Evolutionary conservation across 2,113 vertebrate genomes (phyloP).

Genomic region (Sebastes schlegelii): DNA sequence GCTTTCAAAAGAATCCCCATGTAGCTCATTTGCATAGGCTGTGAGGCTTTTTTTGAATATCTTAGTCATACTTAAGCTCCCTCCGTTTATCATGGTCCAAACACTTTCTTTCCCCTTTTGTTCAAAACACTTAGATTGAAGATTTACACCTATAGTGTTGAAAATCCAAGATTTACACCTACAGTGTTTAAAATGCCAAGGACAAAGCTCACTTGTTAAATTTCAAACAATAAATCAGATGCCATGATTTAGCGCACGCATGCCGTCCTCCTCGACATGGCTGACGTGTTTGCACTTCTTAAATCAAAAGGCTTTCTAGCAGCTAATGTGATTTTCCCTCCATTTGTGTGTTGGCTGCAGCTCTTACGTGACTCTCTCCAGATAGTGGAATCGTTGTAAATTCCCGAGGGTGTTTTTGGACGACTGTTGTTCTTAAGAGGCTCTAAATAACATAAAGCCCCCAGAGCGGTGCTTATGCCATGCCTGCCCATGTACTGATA

Average conservation of each 20-base stretch:
- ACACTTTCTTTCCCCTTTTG: conserved; percentile 60
- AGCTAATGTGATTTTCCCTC: conserved; percentile 73
- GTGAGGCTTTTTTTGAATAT: conserved; percentile 66
- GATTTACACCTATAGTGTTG: conserved; percentile 64
- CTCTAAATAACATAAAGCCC: conserved; percentile 62
- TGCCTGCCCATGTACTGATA: conserved; percentile 35
- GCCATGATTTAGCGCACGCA: conserved; percentile 44
- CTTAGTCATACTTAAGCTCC: conserved; percentile 67
- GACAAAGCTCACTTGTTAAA: conserved; percentile 49
- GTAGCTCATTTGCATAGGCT: conserved; percentile 67
- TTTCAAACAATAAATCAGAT: conserved; percentile 72
- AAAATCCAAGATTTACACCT: conserved; percentile 64
- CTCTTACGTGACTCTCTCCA: conserved; percentile 61
- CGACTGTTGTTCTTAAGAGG: conserved; percentile 66
- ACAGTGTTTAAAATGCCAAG: conserved; percentile 54
- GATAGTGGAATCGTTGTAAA: conserved; percentile 64
- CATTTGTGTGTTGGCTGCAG: conserved; percentile 53
- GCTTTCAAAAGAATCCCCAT: conserved; percentile 48
- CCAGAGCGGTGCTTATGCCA: conserved; percentile 46
- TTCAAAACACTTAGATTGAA: conserved; percentile 56
- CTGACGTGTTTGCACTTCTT: conserved; percentile 59
- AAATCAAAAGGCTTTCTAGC: conserved; percentile 67
- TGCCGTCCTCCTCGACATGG: conserved; percentile 33
- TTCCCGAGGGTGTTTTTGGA: conserved; percentile 71
- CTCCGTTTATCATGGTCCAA: conserved; percentile 60